Conservation (phyloP, 1,140 invertebrate genomes). For the Drosophila bipectinata region DNA sequence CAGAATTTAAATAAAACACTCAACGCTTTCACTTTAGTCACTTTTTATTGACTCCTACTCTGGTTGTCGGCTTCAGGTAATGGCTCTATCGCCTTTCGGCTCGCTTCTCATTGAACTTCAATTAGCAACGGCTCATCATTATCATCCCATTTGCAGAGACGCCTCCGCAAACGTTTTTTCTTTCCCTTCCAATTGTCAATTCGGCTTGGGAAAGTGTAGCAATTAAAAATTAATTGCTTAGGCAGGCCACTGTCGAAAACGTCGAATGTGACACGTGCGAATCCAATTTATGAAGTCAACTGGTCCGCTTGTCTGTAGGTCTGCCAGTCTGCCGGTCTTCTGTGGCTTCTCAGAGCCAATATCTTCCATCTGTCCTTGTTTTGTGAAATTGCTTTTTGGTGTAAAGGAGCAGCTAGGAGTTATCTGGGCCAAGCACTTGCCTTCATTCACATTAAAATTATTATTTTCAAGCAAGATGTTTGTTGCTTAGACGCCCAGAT, state of each 20-base stretch:
- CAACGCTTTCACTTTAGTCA: constrained; percentile 68
- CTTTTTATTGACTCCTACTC: constrained; percentile 47
- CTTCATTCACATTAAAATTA: constrained; percentile 11
- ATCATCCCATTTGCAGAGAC: constrained; percentile 41
- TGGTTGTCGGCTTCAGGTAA: constrained; percentile 36
- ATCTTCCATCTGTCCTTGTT: background rate
- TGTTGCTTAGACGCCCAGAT: background rate
- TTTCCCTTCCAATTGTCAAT: background rate
- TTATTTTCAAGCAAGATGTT: background rate
- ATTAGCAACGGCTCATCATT: constrained; percentile 55
- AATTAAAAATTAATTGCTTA: constrained; percentile 72
- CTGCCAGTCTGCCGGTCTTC: too few relatives aligned
- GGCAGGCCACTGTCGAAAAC: constrained; percentile 8
- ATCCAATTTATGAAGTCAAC: constrained; percentile 24
- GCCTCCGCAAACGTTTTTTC: constrained; percentile 34
- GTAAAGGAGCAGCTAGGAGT: background rate
- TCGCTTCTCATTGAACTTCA: constrained; percentile 64
- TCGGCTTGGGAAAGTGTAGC: constrained; percentile 57
- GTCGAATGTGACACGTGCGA: constrained; percentile 29
- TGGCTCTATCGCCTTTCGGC: constrained; percentile 69
- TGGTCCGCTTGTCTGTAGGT: background rate
- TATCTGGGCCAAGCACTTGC: background rate
- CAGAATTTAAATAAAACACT: constrained; percentile 71
- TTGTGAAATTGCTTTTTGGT: background rate
- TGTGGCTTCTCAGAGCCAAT: background rate